Base-by-base conservation (phyloP, 2,113 vertebrate species). In the Bubo bubo region DNA sequence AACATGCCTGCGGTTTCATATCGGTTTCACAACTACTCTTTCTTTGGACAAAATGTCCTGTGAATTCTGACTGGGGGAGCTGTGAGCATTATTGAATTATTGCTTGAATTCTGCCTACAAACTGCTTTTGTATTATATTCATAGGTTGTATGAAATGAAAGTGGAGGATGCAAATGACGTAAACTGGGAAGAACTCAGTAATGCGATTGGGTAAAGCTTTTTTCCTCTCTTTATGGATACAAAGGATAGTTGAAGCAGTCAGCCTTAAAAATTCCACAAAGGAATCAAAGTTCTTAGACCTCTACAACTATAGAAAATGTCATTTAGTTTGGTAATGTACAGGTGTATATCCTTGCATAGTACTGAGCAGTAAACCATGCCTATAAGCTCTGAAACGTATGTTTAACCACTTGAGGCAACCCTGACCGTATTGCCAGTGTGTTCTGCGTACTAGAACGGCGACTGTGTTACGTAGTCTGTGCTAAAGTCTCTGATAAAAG, bases 141-240 rank as follows among this genome's bases (percentile, higher is more conserved):
- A 6, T 47, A 98, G 98, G 39, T 71, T 98, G 58, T 55, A 98
- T 77, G 88, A 97, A 77, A 64, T 96, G 83, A 89, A 95, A 8
- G 97, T 96, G 87, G 97, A 98, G 74, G 98, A 98, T 63, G 43
- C 92, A 66, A 97, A 83, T 43, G 98, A 98, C 47, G 56, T 98
- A 21, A 96, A 98, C 52, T 98, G 98, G 98, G 97, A 98, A 75
- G 97, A 98, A 17, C 91, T 98, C 75, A 79, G 95, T 50, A 6
- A 58, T 20, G 9, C 13, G 47, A 30, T 98, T 9, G 98, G 98
- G 98, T 98, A 98, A 98, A 76, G 14, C 20, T 34, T 20, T 55
- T 79, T 20, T 62, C 4, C 3, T 52, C 24, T 90, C 86, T 66
- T 77, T 45, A 12, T 73, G 47, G 32, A 8, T 53, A 47, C 5